Conservation (phyloP, 2,888 invertebrate species). For the Dinocampus coccinellae region DNA sequence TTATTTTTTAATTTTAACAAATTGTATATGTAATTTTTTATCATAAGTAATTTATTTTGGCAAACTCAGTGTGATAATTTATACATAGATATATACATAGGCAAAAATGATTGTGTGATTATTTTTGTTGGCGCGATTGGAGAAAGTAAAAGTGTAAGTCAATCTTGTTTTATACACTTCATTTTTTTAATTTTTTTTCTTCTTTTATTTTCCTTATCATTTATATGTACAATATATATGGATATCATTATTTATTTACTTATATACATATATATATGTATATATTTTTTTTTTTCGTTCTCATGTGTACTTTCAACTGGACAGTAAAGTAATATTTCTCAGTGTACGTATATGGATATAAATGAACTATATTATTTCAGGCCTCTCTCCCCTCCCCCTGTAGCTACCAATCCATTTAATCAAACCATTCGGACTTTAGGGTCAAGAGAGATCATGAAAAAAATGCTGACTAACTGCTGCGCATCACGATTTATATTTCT, state of each 20-base stretch:
- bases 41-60: no score
- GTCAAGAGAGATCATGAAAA: slow-evolving; percentile 8
- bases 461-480: not conserved
- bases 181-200: not conserved
- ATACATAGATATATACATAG: not conserved
- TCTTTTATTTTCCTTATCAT: not conserved
- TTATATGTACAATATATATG: no score
- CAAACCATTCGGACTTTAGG: slow-evolving; percentile 17
- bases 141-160: not conserved
- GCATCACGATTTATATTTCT: slow-evolving; percentile 11
- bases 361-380: not conserved
- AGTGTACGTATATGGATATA: not conserved
- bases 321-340: not conserved
- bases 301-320: not conserved
- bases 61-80: not conserved
- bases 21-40: no score
- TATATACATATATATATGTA: no score
- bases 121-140: not conserved
- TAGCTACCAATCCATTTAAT: slow-evolving; percentile 34
- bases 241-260: no score
- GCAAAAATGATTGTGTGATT: not conserved
- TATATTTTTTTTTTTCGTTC: not conserved
- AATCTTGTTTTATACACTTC: not conserved
- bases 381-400: not conserved
- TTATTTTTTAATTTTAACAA: not conserved